phyloP scores from a whole-genome alignment of 1,140 invertebrate species.

The Phymorhynchus buccinoides region DNA sequence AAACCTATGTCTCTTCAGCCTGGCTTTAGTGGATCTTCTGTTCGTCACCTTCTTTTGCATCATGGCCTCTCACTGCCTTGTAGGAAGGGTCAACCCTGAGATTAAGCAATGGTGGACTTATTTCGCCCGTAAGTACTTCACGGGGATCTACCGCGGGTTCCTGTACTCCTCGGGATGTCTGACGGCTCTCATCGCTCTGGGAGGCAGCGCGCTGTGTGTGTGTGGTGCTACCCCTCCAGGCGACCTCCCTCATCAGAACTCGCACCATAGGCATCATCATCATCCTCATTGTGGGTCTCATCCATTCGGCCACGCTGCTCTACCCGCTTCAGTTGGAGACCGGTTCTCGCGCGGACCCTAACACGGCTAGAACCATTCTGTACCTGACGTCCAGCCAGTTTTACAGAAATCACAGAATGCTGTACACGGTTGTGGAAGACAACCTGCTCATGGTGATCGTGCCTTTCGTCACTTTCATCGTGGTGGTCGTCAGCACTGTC shows the following conservation, averaged over 20 bases:
- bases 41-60: conserved; percentile 19
- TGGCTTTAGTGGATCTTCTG: conserved; percentile 11
- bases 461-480: background rate
- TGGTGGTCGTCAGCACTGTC: conserved; percentile 1
- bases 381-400: background rate
- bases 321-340: conserved; percentile 7
- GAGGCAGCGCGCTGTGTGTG: conserved; percentile 22
- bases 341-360: background rate
- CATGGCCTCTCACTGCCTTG: background rate
- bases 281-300: background rate
- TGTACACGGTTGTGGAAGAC: background rate
- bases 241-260: background rate
- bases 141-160: background rate
- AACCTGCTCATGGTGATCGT: background rate
- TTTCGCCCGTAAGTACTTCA: conserved; percentile 12
- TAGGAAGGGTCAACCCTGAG: background rate
- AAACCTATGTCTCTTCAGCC: conserved; percentile 31
- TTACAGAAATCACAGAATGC: background rate
- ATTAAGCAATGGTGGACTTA: conserved; percentile 22
- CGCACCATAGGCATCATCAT: background rate
- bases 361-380: background rate
- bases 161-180: conserved; percentile 18
- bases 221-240: conserved; percentile 13
- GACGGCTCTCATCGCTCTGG: conserved; percentile 12
- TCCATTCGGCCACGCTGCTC: background rate